Evolutionary conservation across 2,113 vertebrate species (phyloP), one percentile per base, ranked within the genome.

Genomic region (Polypterus senegalus): DNA sequence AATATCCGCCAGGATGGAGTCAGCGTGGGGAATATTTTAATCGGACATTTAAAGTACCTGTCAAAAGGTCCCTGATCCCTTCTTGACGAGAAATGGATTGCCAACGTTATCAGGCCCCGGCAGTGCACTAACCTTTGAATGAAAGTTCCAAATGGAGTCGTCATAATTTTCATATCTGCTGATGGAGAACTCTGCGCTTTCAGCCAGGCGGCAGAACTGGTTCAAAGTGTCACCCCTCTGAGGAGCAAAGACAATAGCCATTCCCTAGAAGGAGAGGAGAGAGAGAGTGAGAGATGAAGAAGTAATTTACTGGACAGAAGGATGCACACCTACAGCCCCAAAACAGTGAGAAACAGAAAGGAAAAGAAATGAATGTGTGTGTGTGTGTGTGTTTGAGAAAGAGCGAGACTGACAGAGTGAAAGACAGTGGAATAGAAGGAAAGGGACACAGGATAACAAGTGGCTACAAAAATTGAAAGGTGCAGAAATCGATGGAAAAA

Each of bases 131-230:
- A 98, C 96, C 94, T 96, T 93, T 68, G 87, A 81, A 81, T 98
- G 93, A 77, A 92, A 85, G 81, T 92, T 85, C 85, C 89, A 97
- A 83, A 99, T 89, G 77, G 90, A 86, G 74, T 91, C 82, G 69
- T 98, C 94, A 64, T 98, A 99, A 90, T 93, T 90, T 83, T 92
- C 90, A 79, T 89, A 89, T 78, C 88, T 92, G 79, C 89, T 84
- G 76, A 96, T 67, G 62, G 73, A 84, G 77, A 99, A 89, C 75
- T 91, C 92, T 43, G 85, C 85, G 78, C 84, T 84, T 81, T 89
- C 88, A 68, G 94, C 93, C 86, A 99, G 85, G 66, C 80, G 82
- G 82, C 89, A 93, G 76, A 99, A 99, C 79, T 91, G 87, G 70
- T 76, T 83, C 76, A 97, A 82, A 70, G 96, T 98, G 69, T 88